Percentiles rank a stretch among this genome's conserved stretches.
phyloP scores from a whole-genome alignment of 2,113 vertebrate species.

The Grus americana region DNA sequence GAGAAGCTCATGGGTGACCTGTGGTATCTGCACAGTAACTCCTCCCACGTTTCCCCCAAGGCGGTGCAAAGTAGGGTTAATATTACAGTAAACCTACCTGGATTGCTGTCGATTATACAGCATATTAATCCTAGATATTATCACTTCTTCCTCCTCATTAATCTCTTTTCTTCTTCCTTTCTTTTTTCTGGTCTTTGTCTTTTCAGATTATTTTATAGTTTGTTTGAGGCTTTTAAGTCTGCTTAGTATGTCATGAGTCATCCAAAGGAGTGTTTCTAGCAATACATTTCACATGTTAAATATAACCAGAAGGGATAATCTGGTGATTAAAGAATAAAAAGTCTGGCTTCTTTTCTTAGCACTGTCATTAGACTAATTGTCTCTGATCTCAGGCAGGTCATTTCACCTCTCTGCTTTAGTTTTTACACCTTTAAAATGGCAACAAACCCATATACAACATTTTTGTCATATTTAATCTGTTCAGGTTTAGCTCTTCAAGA shows the following conservation, averaged over 20 bases:
- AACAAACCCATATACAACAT: not conserved
- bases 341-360: conserved; percentile 54
- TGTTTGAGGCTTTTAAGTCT: conserved; percentile 62
- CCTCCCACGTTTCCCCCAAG: not conserved
- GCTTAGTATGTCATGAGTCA: conserved; percentile 61
- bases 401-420: conserved; percentile 53
- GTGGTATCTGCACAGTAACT: not conserved
- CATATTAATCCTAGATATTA: conserved; percentile 56
- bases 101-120: not conserved
- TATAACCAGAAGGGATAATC: conserved; percentile 68
- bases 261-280: conserved; percentile 65
- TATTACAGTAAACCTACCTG: conserved; percentile 11
- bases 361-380: conserved; percentile 58
- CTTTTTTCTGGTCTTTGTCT: conserved; percentile 67
- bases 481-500: not conserved
- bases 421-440: conserved; percentile 41
- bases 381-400: conserved; percentile 54
- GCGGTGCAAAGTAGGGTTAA: conserved; percentile 42
- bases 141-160: conserved; percentile 47
- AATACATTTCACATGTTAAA: conserved; percentile 64
- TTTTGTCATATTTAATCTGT: conserved; percentile 34
- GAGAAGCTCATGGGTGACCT: not conserved
- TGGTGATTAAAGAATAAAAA: conserved; percentile 68
- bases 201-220: conserved; percentile 62
- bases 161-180: conserved; percentile 64